Evolutionary conservation across 2,888 invertebrate species (phyloP).

Genomic region (Galeopsomyia nigrocyanea): DNA sequence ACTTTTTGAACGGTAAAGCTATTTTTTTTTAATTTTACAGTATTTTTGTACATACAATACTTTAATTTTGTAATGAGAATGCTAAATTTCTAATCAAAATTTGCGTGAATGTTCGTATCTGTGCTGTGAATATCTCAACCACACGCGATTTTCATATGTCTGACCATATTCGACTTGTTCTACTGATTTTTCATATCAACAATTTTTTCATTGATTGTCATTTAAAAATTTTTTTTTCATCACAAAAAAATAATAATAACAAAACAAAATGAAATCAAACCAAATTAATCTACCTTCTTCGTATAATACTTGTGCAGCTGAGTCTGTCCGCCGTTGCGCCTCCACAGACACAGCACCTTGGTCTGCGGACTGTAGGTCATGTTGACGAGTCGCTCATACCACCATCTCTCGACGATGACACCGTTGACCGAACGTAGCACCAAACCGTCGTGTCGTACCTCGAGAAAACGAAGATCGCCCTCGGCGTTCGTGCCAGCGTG

Average conservation of each 20-base stretch:
- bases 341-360: constrained; percentile 96
- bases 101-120: too few relatives aligned
- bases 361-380: constrained; percentile 99
- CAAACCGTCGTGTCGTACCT: constrained; percentile 97
- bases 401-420: constrained; percentile 95
- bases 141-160: neutral
- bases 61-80: too few relatives aligned
- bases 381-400: constrained; percentile 98
- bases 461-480: constrained; percentile 89
- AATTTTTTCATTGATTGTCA: too few relatives aligned
- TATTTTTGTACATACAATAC: too few relatives aligned
- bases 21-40: too few relatives aligned
- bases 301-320: constrained; percentile 99
- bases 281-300: constrained; percentile 81
- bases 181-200: too few relatives aligned
- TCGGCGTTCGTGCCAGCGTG: constrained; percentile 95
- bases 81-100: too few relatives aligned
- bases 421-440: constrained; percentile 87
- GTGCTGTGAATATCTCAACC: too few relatives aligned
- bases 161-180: neutral
- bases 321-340: constrained; percentile 93
- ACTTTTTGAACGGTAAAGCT: too few relatives aligned
- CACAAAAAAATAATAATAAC: neutral
- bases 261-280: constrained; percentile 3
- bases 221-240: neutral